phyloP scores from a whole-genome alignment of 2,888 invertebrate species.

The Lasioglossum pauxillum region DNA sequence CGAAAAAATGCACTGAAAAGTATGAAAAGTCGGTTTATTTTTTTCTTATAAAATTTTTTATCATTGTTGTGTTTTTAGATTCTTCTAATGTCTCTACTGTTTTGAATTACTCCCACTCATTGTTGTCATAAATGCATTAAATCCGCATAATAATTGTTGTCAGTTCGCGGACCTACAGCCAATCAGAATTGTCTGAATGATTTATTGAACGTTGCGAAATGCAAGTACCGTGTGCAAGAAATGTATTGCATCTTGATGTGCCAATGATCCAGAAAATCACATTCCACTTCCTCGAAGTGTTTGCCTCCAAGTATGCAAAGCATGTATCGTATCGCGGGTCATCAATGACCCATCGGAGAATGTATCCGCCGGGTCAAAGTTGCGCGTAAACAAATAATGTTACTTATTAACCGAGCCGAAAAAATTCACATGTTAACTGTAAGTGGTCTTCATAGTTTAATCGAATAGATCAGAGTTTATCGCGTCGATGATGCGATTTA shows the following conservation, averaged over 20 bases:
- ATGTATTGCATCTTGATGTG: background rate
- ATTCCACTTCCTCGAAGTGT: background rate
- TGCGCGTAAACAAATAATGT: background rate
- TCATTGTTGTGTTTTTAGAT: no score
- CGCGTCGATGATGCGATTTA: background rate
- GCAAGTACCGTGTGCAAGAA: background rate
- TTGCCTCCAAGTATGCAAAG: background rate
- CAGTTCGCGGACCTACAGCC: background rate
- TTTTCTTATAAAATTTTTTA: no score
- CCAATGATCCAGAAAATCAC: background rate
- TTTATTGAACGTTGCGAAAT: background rate
- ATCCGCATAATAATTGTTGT: no score
- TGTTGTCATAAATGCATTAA: no score
- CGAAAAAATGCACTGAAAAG: no score
- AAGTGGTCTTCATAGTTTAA: conserved; percentile 20
- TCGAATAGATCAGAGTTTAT: conserved; percentile 42
- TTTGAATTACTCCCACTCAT: no score
- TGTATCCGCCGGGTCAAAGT: background rate
- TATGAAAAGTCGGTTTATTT: no score
- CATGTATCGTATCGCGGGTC: background rate
- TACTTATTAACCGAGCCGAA: background rate
- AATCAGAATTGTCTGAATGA: background rate
- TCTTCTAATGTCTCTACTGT: no score
- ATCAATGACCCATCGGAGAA: background rate
- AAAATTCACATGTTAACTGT: conserved; percentile 11